Conservation (phyloP, 1,140 invertebrate genomes). For the Drosophila rhopaloa region DNA sequence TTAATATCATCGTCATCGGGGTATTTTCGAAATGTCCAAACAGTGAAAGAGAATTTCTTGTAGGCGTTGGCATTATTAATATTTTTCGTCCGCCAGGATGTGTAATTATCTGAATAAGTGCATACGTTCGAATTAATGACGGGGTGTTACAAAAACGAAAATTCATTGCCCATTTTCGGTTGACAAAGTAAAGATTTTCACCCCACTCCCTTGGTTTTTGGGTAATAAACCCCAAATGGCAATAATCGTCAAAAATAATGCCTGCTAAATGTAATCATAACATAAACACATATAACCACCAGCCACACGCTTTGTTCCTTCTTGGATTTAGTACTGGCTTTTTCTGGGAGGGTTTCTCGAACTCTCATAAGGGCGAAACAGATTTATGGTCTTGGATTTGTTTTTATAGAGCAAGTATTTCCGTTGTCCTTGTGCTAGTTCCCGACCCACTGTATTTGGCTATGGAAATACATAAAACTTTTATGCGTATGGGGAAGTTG, state of each 20-base stretch:
- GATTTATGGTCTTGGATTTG: slow-evolving; percentile 63
- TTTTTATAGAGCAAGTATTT: slow-evolving; percentile 64
- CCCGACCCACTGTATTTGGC: slow-evolving; percentile 4
- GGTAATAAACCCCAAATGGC: slow-evolving; percentile 54
- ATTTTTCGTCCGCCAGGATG: slow-evolving; percentile 38
- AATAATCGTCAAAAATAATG: slow-evolving; percentile 71
- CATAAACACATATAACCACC: slow-evolving; percentile 29
- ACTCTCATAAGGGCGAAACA: slow-evolving; percentile 29
- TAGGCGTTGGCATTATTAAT: slow-evolving; percentile 48
- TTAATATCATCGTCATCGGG: slow-evolving; percentile 31
- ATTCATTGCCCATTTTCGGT: slow-evolving; percentile 40
- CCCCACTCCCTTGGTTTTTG: not conserved
- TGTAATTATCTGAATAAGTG: slow-evolving; percentile 65
- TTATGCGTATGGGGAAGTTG: slow-evolving; percentile 21
- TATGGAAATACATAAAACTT: slow-evolving; percentile 41
- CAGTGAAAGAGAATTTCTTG: slow-evolving; percentile 24
- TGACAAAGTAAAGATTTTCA: slow-evolving; percentile 40
- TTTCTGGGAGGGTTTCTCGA: slow-evolving; percentile 23
- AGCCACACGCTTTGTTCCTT: slow-evolving; percentile 29
- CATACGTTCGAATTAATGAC: slow-evolving; percentile 49
- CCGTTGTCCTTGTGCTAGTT: slow-evolving; percentile 67
- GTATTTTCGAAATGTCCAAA: slow-evolving; percentile 43
- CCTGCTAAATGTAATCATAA: slow-evolving; percentile 62
- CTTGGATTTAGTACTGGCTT: slow-evolving; percentile 3
- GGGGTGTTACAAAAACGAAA: slow-evolving; percentile 27